Conservation (phyloP, 2,113 vertebrate genomes). For the Piaya cayana region DNA sequence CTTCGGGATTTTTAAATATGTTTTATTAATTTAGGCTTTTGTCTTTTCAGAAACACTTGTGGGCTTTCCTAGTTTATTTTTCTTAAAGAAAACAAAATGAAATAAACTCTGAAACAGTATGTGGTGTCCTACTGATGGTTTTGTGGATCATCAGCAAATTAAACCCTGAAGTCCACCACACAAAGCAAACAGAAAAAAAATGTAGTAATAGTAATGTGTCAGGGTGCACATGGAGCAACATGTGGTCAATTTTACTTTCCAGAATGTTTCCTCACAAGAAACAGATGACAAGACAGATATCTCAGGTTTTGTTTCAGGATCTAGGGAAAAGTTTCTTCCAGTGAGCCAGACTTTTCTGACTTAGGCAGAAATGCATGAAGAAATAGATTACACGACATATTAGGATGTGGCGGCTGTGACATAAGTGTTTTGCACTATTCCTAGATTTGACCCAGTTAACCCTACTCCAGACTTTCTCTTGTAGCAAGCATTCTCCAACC, state of each 20-base stretch:
- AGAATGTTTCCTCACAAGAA: background rate
- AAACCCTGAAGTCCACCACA: background rate
- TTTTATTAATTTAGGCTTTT: background rate
- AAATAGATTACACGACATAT: background rate
- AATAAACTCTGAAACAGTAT: background rate
- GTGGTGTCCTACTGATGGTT: background rate
- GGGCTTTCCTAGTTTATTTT: background rate
- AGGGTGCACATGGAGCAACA: background rate
- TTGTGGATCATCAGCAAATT: background rate
- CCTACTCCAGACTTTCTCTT: background rate
- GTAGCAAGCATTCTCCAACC: background rate
- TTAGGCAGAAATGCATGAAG: background rate
- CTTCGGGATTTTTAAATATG: background rate
- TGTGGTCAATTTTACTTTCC: background rate
- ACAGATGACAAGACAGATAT: background rate
- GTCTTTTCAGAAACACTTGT: background rate
- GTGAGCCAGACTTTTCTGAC: background rate
- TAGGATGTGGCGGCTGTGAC: background rate
- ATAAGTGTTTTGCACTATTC: background rate
- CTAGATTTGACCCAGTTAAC: background rate
- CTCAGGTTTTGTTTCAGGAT: background rate
- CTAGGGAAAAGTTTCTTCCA: background rate
- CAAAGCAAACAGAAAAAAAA: background rate
- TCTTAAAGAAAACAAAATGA: background rate
- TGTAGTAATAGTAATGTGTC: background rate